Percentiles rank a stretch among this genome's conserved stretches.
phyloP scores from a whole-genome alignment of 2,113 vertebrate genomes.

The Cyanoliseus patagonus region DNA sequence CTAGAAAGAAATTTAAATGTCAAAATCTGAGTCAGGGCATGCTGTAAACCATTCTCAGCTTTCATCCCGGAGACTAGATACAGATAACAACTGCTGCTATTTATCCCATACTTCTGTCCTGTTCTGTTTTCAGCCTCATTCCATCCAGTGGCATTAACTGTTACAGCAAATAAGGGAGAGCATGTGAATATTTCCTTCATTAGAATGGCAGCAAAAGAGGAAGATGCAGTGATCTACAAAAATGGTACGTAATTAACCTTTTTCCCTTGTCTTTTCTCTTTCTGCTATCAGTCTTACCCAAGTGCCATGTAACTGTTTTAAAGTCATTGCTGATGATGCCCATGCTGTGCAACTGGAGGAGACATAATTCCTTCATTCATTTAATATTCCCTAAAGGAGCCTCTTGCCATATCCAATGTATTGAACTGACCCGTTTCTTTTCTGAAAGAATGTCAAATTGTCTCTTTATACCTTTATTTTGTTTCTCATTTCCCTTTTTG shows the following conservation, averaged over 20 bases:
- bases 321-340: background rate
- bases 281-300: background rate
- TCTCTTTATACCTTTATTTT: background rate
- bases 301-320: background rate
- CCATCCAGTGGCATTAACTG: constrained; percentile 81
- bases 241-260: constrained; percentile 79
- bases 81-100: background rate
- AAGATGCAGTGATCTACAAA: constrained; percentile 86
- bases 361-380: background rate
- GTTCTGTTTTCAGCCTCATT: constrained; percentile 79
- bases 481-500: background rate
- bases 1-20: background rate
- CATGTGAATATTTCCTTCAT: constrained; percentile 81
- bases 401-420: background rate
- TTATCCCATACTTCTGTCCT: background rate
- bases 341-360: background rate
- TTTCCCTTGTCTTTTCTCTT: background rate
- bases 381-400: background rate
- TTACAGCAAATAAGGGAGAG: constrained; percentile 85
- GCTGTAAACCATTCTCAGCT: background rate
- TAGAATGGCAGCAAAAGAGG: constrained; percentile 76
- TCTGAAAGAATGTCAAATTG: background rate
- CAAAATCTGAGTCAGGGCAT: background rate
- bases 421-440: background rate
- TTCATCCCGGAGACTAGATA: background rate